phyloP scores from a whole-genome alignment of 2,113 vertebrate species.

The Centropus unirufus region DNA sequence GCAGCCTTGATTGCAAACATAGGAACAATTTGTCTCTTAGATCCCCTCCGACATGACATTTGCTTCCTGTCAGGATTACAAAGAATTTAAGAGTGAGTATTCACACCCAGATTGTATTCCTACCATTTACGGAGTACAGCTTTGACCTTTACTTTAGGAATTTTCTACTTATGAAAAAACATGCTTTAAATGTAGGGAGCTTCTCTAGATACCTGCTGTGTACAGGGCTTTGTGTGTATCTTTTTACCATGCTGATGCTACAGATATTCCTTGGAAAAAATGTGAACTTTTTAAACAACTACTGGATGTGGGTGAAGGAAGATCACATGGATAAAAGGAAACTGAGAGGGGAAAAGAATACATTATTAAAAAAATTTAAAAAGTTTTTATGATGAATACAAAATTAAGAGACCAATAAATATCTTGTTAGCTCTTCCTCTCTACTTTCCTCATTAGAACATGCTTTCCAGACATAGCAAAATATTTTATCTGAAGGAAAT shows the following conservation, averaged over 20 bases:
- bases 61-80: constrained; percentile 48
- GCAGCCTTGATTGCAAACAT: constrained; percentile 10
- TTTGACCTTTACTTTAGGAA: not conserved
- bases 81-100: not conserved
- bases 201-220: not conserved
- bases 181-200: not conserved
- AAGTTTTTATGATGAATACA: not conserved
- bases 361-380: not conserved
- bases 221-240: not conserved
- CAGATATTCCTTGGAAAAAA: not conserved
- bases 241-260: not conserved
- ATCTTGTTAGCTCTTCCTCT: not conserved
- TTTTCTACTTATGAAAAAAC: not conserved
- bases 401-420: constrained; percentile 16
- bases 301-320: not conserved
- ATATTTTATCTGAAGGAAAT: constrained; percentile 60
- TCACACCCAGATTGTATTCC: constrained; percentile 27
- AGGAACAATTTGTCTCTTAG: constrained; percentile 32
- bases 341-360: not conserved
- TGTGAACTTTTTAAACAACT: not conserved
- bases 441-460: not conserved
- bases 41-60: constrained; percentile 14
- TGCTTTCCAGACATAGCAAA: constrained; percentile 34
- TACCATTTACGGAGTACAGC: not conserved
- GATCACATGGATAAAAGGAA: not conserved